These are phyloP conservation scores for Leptinotarsa haldemani DNA, from an alignment of 2,888 invertebrate genomes.

Conservation along the genomic window DNA sequence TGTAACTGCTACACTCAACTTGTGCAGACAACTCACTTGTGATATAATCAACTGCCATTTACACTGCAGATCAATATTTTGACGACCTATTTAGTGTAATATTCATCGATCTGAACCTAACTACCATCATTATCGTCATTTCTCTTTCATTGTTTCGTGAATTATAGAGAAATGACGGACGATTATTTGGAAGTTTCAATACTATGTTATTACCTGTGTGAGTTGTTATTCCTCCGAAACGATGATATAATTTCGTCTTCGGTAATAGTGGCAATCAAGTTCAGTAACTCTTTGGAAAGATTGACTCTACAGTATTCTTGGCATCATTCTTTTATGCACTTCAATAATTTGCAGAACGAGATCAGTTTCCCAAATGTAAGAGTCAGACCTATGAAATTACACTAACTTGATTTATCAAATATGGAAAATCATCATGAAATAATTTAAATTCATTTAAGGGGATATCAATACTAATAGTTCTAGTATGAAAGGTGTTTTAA, in stretches of 20 bases:
- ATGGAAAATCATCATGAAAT: too few species aligned
- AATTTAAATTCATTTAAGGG: too few species aligned
- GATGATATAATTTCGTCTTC: background rate
- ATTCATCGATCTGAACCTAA: background rate
- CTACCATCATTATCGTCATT: slow-evolving; percentile 14
- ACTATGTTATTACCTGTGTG: background rate
- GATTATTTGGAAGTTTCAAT: slow-evolving; percentile 10
- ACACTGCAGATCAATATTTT: slow-evolving; percentile 14
- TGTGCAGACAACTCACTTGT: background rate
- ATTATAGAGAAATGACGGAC: background rate
- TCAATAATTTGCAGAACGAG: too few species aligned
- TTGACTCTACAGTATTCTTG: background rate
- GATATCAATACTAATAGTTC: too few species aligned
- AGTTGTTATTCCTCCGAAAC: background rate
- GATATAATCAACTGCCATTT: background rate
- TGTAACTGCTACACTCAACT: too few species aligned
- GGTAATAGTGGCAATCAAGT: background rate
- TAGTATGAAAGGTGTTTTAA: too few species aligned
- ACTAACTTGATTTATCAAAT: too few species aligned
- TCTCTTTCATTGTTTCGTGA: background rate
- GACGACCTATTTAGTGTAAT: slow-evolving; percentile 1
- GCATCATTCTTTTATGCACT: too few species aligned
- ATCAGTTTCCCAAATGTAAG: too few species aligned
- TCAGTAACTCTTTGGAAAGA: background rate
- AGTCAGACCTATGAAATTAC: too few species aligned